Percentiles rank a stretch among this genome's conserved stretches.
phyloP scores from a whole-genome alignment of 2,797 vertebrate species.

The Acridotheres tristis region DNA sequence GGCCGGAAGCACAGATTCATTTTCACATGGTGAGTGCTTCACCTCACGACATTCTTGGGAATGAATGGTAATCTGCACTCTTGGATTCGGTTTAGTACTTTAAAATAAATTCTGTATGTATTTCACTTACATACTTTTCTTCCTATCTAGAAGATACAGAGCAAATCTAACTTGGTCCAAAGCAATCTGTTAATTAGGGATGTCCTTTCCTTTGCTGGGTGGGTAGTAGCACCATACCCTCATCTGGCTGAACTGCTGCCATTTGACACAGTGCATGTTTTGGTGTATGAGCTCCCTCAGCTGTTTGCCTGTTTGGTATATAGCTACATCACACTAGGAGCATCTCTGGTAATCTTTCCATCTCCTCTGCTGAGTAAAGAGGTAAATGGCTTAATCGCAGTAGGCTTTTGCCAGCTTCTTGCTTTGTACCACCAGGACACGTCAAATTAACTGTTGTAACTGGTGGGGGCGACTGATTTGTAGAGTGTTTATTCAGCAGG shows the following conservation, averaged over 20 bases:
- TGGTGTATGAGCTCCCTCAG: background rate
- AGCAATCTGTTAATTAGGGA: background rate
- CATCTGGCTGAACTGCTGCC: background rate
- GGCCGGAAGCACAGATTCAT: conserved; percentile 28
- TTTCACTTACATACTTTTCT: background rate
- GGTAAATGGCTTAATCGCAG: background rate
- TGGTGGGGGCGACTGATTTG: background rate
- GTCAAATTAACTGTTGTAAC: background rate
- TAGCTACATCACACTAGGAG: background rate
- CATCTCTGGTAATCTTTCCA: background rate
- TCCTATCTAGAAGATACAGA: background rate
- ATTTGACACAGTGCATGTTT: background rate
- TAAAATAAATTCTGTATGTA: background rate
- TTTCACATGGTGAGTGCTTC: background rate
- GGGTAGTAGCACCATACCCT: background rate
- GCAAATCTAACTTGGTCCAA: background rate
- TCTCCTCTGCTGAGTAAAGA: background rate
- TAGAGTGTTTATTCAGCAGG: background rate
- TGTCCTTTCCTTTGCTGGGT: background rate
- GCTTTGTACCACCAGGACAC: background rate
- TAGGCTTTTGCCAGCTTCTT: background rate
- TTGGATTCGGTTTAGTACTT: background rate
- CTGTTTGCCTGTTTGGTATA: background rate
- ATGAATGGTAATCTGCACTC: background rate
- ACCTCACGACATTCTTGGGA: background rate